Percentiles rank a stretch among this genome's conserved stretches.
phyloP scores from a whole-genome alignment of 2,113 vertebrate species.

The Buteo buteo region DNA sequence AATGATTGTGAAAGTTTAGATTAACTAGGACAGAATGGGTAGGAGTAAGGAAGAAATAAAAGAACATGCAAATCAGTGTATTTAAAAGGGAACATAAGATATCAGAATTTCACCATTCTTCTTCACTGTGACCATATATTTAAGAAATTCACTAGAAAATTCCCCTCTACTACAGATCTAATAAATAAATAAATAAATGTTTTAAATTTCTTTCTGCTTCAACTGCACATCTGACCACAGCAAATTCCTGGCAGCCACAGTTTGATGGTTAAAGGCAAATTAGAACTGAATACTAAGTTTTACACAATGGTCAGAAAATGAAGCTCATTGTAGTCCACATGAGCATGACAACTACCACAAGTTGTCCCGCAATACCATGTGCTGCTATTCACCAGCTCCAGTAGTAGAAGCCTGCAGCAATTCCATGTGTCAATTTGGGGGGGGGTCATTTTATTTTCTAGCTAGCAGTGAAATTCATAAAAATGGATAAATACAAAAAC shows the following conservation, averaged over 20 bases:
- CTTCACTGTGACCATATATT: not conserved
- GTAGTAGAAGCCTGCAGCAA: not conserved
- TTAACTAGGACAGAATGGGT: not conserved
- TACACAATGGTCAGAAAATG: not conserved
- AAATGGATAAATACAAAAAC: not conserved
- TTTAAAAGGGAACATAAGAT: not conserved
- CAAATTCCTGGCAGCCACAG: not conserved
- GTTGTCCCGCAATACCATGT: rapidly evolving
- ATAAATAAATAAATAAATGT: not conserved
- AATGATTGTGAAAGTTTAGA: not conserved
- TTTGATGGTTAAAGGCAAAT: not conserved
- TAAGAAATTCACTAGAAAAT: not conserved
- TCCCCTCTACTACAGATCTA: not conserved
- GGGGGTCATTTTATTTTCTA: not conserved
- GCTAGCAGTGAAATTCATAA: not conserved
- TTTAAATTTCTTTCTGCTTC: not conserved
- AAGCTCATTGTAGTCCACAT: not conserved
- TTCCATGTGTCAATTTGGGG: not conserved
- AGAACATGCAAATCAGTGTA: not conserved
- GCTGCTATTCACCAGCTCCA: not conserved
- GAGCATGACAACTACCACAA: not conserved
- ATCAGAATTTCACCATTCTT: not conserved
- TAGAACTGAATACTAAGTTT: not conserved
- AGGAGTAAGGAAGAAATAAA: not conserved
- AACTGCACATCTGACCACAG: not conserved